Base-by-base conservation (phyloP, 2,797 vertebrate species). In the Spinibarbus caldwelli region DNA sequence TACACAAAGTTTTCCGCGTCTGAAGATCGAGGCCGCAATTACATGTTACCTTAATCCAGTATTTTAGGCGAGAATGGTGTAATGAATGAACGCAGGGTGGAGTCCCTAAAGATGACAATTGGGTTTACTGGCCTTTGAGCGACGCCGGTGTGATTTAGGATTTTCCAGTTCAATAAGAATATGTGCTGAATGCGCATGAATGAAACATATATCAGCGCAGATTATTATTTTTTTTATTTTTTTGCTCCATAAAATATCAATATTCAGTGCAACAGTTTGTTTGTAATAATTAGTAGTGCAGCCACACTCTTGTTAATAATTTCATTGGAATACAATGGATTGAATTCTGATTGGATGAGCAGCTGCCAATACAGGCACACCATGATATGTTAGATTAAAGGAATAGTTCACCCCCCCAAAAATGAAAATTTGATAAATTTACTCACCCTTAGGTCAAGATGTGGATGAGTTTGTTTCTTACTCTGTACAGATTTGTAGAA, bases 21-120 rank as follows among this genome's bases (percentile, higher is more conserved):
- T 38, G 8, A 62, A 72, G 5, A 62, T n/a, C 19, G 12, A 71
- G 47, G 34, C 66, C 66, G 19, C 43, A 26, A 15, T 80, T 11
- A 62, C 43, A 17, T 5, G 36, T 41, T 19, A 7, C 12, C 19
- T 41, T 34, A 38, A 2, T 52, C 67, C 23, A 36, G 4, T 31
- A 7, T 82, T 29, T 64, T 29, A 31, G 6, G 36, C 15, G 4
- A 64, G 4, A 26, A 0, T 29, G 57, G 23, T 11, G 1, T 41
- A 38, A 43, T 81, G 45, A 79, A 66, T 67, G 34, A 68, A 54
- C 26, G 3, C 21, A 36, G 38, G 52, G 85, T 82, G 62, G 54
- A 73, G 31, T 72, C 43, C 57, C 21, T 62, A 26, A 59, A 57
- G 19, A 70, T 70, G 52, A 23, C 49, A 77, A 59, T 36, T 34